Evolutionary conservation across 2,888 invertebrate genomes (phyloP).

Genomic region (Leistus spinibarbis): DNA sequence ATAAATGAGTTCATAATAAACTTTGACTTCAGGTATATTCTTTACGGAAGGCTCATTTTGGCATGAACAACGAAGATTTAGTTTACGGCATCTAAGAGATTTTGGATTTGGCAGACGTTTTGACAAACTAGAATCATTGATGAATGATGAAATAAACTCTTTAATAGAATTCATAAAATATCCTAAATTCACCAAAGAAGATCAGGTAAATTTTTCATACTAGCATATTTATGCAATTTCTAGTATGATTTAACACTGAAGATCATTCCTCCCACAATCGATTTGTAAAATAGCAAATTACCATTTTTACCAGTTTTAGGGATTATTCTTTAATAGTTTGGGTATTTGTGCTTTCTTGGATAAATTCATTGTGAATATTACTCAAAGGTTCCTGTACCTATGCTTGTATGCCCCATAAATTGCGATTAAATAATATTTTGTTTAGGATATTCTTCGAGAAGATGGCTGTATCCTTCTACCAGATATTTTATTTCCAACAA

Average conservation of each 20-base stretch:
- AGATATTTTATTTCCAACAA: constrained; percentile 57
- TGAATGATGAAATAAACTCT: constrained; percentile 56
- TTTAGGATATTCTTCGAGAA: constrained; percentile 19
- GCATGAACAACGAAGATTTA: constrained; percentile 68
- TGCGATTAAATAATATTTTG: background rate
- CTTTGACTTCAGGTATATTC: constrained; percentile 62
- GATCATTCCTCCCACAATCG: too few species aligned
- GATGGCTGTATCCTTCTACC: constrained; percentile 23
- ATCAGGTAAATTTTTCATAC: background rate
- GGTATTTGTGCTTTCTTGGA: too few species aligned
- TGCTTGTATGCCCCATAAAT: background rate
- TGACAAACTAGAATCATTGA: constrained; percentile 58
- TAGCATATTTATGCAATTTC: too few species aligned
- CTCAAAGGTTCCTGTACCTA: too few species aligned
- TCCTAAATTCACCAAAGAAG: background rate
- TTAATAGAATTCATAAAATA: constrained; percentile 53
- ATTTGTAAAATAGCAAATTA: too few species aligned
- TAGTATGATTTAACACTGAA: too few species aligned
- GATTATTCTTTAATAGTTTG: too few species aligned
- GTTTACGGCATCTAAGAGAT: constrained; percentile 67
- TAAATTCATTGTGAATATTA: too few species aligned
- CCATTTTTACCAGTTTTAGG: too few species aligned
- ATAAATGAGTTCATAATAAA: too few species aligned
- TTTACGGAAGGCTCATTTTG: constrained; percentile 68
- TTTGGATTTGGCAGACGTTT: constrained; percentile 70